Evolutionary conservation across 2,888 invertebrate genomes (phyloP).

Genomic region (Nowickia ferox): DNA sequence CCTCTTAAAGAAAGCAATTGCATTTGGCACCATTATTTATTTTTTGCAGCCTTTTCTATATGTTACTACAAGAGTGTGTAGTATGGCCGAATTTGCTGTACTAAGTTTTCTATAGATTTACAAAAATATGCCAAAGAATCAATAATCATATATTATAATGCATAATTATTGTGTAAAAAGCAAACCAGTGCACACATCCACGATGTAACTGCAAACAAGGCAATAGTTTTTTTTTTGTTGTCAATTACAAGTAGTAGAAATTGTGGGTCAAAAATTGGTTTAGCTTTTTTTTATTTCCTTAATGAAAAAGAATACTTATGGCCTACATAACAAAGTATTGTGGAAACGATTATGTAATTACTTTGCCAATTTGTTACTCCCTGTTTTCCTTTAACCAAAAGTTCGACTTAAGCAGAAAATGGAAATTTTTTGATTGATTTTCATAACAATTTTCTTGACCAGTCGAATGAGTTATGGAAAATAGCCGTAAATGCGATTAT

Average conservation of each 20-base stretch:
- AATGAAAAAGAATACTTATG: neutral
- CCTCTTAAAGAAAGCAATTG: conserved; percentile 49
- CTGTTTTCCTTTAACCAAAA: no score
- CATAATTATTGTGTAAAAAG: conserved; percentile 32
- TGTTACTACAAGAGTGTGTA: conserved; percentile 51
- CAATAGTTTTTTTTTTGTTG: conserved; percentile 46
- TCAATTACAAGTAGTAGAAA: conserved; percentile 33
- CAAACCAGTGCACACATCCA: neutral
- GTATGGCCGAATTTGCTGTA: neutral
- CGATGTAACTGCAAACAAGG: conserved; percentile 36
- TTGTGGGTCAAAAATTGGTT: conserved; percentile 19
- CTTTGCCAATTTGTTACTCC: no score
- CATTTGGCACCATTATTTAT: conserved; percentile 67
- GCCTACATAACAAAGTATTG: conserved; percentile 9
- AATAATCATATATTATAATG: conserved; percentile 64
- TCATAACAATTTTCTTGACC: no score
- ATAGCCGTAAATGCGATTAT: no score
- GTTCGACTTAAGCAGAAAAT: no score
- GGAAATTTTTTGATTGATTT: no score
- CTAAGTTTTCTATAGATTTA: neutral
- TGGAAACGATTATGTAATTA: no score
- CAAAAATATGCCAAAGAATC: conserved; percentile 44
- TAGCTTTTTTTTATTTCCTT: neutral
- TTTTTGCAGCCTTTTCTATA: conserved; percentile 36
- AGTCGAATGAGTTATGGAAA: no score